Percentiles rank a stretch among this genome's conserved stretches.
phyloP scores from a whole-genome alignment of 1,140 invertebrate species.

The Temnothorax curvispinosus region DNA sequence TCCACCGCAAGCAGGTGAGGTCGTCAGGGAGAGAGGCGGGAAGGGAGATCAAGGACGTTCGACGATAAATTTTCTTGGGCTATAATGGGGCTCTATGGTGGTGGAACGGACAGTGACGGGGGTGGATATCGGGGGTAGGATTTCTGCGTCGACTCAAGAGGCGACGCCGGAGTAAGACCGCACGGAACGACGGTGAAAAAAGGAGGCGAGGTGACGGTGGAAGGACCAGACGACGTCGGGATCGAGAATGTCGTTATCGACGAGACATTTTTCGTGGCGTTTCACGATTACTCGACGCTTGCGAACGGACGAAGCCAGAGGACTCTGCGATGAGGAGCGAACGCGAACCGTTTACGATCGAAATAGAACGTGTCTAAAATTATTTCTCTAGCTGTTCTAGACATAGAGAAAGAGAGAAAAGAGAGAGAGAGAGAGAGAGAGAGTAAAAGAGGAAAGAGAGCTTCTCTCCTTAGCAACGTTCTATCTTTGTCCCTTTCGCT shows the following conservation, averaged over 20 bases:
- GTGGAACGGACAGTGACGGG: constrained; percentile 50
- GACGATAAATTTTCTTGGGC: constrained; percentile 53
- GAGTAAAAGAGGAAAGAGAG: background rate
- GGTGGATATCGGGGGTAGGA: constrained; percentile 45
- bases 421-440: background rate
- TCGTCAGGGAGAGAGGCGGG: background rate
- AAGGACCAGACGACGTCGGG: background rate
- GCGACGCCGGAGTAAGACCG: constrained; percentile 2
- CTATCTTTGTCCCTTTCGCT: background rate
- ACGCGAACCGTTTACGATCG: background rate
- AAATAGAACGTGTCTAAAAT: constrained; percentile 51
- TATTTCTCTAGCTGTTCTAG: constrained; percentile 33
- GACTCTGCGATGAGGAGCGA: constrained; percentile 47
- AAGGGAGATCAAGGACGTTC: constrained; percentile 44
- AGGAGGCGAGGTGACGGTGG: background rate
- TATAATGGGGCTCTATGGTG: constrained; percentile 50
- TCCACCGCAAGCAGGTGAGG: constrained; percentile 14
- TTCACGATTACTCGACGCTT: constrained; percentile 11
- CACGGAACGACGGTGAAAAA: background rate
- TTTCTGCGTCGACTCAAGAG: constrained; percentile 54
- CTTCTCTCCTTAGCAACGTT: background rate
- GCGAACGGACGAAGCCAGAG: constrained; percentile 36
- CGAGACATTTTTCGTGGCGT: constrained; percentile 33
- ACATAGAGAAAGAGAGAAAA: background rate
- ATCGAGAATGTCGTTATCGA: constrained; percentile 45